phyloP scores from a whole-genome alignment of 2,797 vertebrate species.

The Falco berigora region DNA sequence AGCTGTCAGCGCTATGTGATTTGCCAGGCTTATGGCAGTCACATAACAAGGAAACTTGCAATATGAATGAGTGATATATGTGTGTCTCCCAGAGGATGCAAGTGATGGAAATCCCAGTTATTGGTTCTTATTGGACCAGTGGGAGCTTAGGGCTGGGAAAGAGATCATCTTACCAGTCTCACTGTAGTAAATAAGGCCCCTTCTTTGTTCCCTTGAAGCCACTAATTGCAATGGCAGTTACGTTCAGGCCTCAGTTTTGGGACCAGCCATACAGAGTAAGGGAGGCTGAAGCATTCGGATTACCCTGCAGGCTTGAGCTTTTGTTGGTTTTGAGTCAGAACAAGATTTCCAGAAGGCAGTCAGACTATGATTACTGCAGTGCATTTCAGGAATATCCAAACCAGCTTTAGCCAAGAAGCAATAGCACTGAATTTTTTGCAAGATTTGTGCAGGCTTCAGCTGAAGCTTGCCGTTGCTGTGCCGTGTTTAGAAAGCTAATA shows the following conservation, averaged over 20 bases:
- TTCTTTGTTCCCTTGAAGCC: constrained; percentile 21
- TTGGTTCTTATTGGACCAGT: constrained; percentile 43
- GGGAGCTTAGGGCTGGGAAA: constrained; percentile 28
- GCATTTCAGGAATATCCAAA: constrained; percentile 19
- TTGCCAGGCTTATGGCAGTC: background rate
- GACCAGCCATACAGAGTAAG: background rate
- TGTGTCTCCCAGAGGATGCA: background rate
- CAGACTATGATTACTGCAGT: background rate
- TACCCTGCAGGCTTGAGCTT: background rate
- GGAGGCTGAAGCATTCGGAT: background rate
- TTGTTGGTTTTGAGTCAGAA: background rate
- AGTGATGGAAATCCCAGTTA: constrained; percentile 53
- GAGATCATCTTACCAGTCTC: constrained; percentile 20
- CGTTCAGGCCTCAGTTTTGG: background rate
- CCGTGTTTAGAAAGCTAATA: background rate
- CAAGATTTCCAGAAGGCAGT: background rate
- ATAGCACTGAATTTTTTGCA: background rate
- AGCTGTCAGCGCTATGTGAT: constrained; percentile 29
- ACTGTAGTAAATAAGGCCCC: constrained; percentile 2
- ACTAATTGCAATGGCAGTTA: constrained; percentile 27
- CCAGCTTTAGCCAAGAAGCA: background rate
- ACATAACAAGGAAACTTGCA: background rate
- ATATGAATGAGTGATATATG: background rate
- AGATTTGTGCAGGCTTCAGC: background rate
- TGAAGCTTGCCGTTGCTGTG: background rate